Evolutionary conservation across 1,140 invertebrate genomes (phyloP).

Genomic region (Halictus rubicundus): DNA sequence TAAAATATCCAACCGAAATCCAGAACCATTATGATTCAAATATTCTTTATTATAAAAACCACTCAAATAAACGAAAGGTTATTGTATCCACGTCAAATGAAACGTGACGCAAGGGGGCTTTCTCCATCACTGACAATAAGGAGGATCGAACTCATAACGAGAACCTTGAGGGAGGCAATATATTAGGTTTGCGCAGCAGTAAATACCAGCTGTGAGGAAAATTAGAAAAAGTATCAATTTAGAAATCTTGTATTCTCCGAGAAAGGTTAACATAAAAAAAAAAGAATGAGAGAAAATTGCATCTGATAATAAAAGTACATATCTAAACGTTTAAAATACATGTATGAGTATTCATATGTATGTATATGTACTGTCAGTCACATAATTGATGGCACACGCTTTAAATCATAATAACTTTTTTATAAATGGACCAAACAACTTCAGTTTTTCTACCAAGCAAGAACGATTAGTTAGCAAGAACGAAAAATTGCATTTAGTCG

Average conservation of each 20-base stretch:
- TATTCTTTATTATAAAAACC: neutral
- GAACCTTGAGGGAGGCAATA: conserved; percentile 29
- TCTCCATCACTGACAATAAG: neutral
- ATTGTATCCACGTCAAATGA: neutral
- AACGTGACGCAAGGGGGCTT: neutral
- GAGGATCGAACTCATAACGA: conserved; percentile 37
- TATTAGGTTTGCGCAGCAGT: conserved; percentile 68
- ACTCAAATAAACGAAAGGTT: neutral
- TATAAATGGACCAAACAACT: no score
- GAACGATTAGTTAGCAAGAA: no score
- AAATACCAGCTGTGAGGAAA: conserved; percentile 50
- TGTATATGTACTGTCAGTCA: no score
- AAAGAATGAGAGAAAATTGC: neutral
- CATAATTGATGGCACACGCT: no score
- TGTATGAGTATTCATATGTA: no score
- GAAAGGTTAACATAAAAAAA: neutral
- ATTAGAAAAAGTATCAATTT: conserved; percentile 45
- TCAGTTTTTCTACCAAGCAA: no score
- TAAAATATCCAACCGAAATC: no score
- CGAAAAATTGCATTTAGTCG: no score
- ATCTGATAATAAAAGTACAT: neutral
- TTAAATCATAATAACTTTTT: no score
- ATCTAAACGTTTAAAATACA: no score
- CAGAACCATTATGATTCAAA: no score
- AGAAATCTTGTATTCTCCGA: neutral